Conservation (phyloP, 1,140 invertebrate genomes). For the Cardiocondyla obscurior region DNA sequence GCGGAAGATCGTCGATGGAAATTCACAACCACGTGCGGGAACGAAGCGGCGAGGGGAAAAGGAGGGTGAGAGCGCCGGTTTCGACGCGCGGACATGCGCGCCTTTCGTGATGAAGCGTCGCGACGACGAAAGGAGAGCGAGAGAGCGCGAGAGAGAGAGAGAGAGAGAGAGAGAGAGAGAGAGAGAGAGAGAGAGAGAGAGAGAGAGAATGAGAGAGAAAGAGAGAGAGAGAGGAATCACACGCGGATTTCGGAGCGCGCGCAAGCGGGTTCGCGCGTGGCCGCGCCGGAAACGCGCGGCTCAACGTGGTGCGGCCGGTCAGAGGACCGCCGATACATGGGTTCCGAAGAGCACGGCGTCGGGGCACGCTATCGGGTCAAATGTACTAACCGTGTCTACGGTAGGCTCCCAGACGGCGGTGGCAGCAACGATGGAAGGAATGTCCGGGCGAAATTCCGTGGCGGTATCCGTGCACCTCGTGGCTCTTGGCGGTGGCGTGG, state of each 20-base stretch:
- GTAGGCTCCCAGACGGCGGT: not conserved
- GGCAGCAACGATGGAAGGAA: not conserved
- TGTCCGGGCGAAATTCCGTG: constrained; percentile 14
- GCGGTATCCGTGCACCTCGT: not conserved
- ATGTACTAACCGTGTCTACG: constrained; percentile 51
- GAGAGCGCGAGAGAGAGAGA: too few relatives aligned
- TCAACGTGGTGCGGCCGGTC: constrained; percentile 7
- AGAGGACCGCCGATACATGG: too few relatives aligned
- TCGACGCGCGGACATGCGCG: constrained; percentile 64
- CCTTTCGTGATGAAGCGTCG: constrained; percentile 50
- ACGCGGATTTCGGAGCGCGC: constrained; percentile 54
- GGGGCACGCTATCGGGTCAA: not conserved
- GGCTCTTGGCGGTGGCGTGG: too few relatives aligned
- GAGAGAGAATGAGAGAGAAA: too few relatives aligned
- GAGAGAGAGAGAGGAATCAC: not conserved
- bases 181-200: too few relatives aligned
- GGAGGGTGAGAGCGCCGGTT: not conserved
- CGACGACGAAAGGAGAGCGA: too few relatives aligned
- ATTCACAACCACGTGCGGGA: not conserved
- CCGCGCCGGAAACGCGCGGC: not conserved
- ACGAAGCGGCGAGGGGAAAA: too few relatives aligned
- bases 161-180: too few relatives aligned
- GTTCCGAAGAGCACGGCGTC: too few relatives aligned
- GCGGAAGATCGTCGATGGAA: not conserved
- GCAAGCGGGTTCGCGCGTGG: not conserved